Conservation (phyloP, 2,888 invertebrate genomes). For the Mactromeris polynyma region DNA sequence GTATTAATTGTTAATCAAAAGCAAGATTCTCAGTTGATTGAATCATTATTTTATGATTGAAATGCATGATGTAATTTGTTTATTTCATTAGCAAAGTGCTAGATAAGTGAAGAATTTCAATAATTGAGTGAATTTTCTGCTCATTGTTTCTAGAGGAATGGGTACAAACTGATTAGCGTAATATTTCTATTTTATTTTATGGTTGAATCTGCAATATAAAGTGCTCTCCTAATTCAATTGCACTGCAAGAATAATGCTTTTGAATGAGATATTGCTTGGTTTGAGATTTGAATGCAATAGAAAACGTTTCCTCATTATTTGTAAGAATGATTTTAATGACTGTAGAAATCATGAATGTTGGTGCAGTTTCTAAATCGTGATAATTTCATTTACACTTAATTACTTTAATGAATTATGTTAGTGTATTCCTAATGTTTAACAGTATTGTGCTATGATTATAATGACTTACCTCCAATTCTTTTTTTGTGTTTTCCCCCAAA, state of each 20-base stretch:
- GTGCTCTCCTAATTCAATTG: not conserved
- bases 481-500: too few species aligned
- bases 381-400: not conserved
- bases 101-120: not conserved
- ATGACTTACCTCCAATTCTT: too few species aligned
- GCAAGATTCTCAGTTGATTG: not conserved
- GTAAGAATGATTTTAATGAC: not conserved
- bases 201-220: not conserved
- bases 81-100: not conserved
- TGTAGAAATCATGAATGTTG: not conserved
- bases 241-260: not conserved
- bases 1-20: too few species aligned
- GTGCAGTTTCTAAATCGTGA: not conserved
- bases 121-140: not conserved
- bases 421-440: too few species aligned
- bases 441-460: too few species aligned
- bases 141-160: not conserved
- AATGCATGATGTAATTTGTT: not conserved
- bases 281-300: not conserved
- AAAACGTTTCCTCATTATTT: not conserved
- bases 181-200: slow-evolving; percentile 10
- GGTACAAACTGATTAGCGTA: not conserved
- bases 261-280: not conserved
- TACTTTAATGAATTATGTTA: too few species aligned
- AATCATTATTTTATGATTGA: not conserved